These are phyloP conservation scores for Cydia amplana DNA, from an alignment of 1,140 invertebrate species.

Conservation along the genomic window DNA sequence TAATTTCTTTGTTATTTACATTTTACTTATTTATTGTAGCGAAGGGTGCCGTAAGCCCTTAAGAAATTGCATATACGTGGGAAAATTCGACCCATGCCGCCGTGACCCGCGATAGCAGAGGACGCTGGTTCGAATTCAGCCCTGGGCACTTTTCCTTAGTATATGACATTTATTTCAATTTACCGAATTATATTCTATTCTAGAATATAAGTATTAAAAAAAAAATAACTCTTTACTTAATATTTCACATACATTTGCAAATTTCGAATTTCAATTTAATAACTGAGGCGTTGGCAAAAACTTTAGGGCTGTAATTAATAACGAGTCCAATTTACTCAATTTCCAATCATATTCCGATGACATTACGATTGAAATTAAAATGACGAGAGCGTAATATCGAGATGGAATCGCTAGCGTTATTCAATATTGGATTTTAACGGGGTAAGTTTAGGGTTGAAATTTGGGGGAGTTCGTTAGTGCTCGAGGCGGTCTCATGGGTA, in stretches of 20 bases:
- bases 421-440: neutral
- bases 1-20: no score
- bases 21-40: no score
- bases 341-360: neutral
- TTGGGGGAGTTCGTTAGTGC: neutral
- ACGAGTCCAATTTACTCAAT: neutral
- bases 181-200: no score
- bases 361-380: slow-evolving; percentile 9
- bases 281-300: slow-evolving; percentile 7
- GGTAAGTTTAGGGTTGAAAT: neutral
- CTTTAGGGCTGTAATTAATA: neutral
- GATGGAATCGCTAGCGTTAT: neutral
- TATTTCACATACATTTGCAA: neutral
- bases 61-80: no score
- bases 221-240: neutral
- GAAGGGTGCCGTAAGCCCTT: no score
- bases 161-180: no score
- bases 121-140: no score
- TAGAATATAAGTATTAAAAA: no score
- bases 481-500: neutral
- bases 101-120: no score
- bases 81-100: no score
- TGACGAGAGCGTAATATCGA: neutral
- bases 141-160: no score
- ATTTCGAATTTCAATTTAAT: slow-evolving; percentile 5